Evolutionary conservation across 2,797 vertebrate species (phyloP), one percentile per base, ranked within the genome.

Genomic region (Poeciliopsis turneri): DNA sequence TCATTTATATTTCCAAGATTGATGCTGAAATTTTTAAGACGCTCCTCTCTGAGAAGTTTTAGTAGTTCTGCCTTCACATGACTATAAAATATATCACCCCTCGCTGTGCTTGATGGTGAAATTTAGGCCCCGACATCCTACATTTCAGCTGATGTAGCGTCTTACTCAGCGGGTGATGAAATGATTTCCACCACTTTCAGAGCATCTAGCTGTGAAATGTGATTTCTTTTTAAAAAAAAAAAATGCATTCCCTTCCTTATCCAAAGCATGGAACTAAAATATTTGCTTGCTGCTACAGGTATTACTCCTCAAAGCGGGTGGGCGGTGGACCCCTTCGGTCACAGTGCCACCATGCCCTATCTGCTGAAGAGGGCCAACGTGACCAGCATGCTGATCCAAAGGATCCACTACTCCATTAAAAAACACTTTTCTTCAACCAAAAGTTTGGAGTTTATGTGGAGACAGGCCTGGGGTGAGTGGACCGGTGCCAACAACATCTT

Each of bases 391-490:
- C 97, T 99, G 84, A 98, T 99, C 89, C 98, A 99, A 95, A 96
- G 98, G 3, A 94, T 99, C 77, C 98, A 99, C 87, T 99, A 99
- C 4, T 94, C 97, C 83, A 96, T 99, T 94, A 99, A 99, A 95
- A 99, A 99, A 88, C 97, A 99, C 94, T 98, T 99, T 66, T 78
- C 98, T 6, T 96, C 97, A 83, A 98, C 96, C 2, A 96, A 93
- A 82, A 99, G 93, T 88, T 93, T 99, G 91, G 98, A 99, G 95
- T 99, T 99, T 91, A 99, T 99, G 97, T 99, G 98, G 98, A 96
- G 98, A 90, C 98, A 99, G 94, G 91, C 95, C 0, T 99, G 98
- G 98, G 98, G 98, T 99, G 93, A 96, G 95, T 89, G 75, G 46
- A 78, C 30, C 45, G 15, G 9, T 33, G 78, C 80, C 81, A 83